phyloP scores from a whole-genome alignment of 2,113 vertebrate species.

The Glareola pratincola region DNA sequence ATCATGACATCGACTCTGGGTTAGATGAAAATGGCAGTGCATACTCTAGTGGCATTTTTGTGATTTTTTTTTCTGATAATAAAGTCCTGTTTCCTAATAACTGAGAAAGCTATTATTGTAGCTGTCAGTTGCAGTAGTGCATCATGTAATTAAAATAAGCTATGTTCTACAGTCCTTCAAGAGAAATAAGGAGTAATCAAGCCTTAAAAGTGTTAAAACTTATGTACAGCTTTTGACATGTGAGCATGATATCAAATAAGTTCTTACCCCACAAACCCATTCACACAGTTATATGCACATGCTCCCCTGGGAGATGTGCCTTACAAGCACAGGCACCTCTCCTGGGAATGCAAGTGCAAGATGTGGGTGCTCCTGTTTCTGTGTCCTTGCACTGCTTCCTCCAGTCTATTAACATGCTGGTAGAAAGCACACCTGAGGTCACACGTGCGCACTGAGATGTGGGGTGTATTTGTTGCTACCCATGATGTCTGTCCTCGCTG shows the following conservation, averaged over 20 bases:
- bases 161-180: not conserved
- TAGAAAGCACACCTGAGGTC: not conserved
- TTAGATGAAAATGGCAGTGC: not conserved
- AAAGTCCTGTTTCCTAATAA: not conserved
- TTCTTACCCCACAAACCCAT: not conserved
- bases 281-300: fast-evolving
- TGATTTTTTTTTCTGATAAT: not conserved
- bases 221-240: not conserved
- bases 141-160: not conserved
- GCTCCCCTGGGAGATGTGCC: not conserved
- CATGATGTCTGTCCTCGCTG: not conserved
- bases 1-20: not conserved
- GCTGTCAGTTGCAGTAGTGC: not conserved
- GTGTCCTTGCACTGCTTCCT: not conserved
- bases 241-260: not conserved
- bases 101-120: not conserved
- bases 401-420: fast-evolving
- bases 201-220: not conserved
- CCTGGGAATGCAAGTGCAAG: not conserved
- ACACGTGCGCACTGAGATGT: fast-evolving
- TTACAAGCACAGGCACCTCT: fast-evolving
- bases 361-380: not conserved
- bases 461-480: not conserved
- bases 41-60: not conserved
- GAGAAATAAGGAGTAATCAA: not conserved